Base-by-base conservation (phyloP, 2,888 invertebrate species). In the Eucera pruinosa region DNA sequence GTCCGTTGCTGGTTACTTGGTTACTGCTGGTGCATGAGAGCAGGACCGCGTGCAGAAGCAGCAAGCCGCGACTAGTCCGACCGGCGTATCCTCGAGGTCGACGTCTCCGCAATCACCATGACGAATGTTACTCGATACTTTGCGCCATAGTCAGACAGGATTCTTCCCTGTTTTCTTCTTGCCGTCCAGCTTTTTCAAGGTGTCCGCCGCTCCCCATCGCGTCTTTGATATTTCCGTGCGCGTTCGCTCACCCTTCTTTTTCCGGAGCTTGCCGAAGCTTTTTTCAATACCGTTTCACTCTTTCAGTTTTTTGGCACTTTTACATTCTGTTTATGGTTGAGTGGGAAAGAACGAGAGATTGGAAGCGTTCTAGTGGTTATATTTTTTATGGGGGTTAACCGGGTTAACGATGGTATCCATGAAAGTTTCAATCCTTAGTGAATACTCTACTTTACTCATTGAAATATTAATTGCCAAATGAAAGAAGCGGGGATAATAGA, bases 71-170 rank as follows among this genome's bases (percentile, higher is more conserved):
- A 75, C 75, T 67, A 67, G 71, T 61, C 70, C 20, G 70, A 78
- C 76, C 69, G 69, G 69, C 66, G 75, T 82, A 47, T 73, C 71
- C 66, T 62, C 58, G 89, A 87, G 90, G 89, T 89, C 89, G 89
- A 89, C 84, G 90, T 87, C 89, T 90, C 86, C 85, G 87, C 87
- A 84, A 78, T 80, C 85, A 88, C 87, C 90, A 88, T 90, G 89
- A 90, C 90, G 88, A 88, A 88, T 87, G 87, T 86, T 85, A 85
- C 77, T 67, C 85, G 86, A 87, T 83, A 84, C 77, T 62, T 81
- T 60, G 68, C 70, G 73, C 71, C 66, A 77, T 69, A 54, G 73
- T 64, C 58, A 47, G 67, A 72, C 55, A 48, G 43, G 64, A 70
- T 61, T 64, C 69, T 58, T 52, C 57, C 36, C 58, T 27, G 52